Conservation (phyloP, 2,797 vertebrate genomes). For the Chloroceryle inda region DNA sequence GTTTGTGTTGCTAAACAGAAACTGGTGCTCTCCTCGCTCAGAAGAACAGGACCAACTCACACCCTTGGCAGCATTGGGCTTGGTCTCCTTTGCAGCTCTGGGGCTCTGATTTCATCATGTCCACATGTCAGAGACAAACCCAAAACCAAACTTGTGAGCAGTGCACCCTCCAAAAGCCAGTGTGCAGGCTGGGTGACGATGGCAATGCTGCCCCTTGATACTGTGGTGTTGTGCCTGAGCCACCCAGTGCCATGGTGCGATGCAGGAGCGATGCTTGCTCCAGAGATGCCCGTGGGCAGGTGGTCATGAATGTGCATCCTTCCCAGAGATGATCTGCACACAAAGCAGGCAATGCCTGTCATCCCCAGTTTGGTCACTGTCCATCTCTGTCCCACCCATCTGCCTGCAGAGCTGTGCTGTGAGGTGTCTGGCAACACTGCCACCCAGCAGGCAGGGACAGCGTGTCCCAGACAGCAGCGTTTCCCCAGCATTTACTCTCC, state of each 20-base stretch:
- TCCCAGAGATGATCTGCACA: neutral
- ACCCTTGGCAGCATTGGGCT: accelerated
- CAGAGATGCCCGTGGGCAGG: accelerated
- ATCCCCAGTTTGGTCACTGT: neutral
- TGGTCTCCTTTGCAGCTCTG: neutral
- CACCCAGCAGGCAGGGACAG: neutral
- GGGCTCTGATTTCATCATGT: accelerated
- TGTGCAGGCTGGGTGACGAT: neutral
- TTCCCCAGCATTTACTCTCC: neutral
- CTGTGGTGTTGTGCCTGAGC: accelerated
- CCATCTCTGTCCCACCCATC: accelerated
- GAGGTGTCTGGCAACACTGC: neutral
- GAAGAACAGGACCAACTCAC: neutral
- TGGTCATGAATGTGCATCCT: neutral
- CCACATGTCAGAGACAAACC: neutral
- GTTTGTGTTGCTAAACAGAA: neutral
- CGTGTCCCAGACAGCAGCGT: accelerated
- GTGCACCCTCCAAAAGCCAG: neutral
- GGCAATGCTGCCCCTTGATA: accelerated
- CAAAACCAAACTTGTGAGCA: neutral
- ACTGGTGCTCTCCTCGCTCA: neutral
- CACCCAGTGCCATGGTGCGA: accelerated
- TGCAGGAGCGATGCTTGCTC: neutral
- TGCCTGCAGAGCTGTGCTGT: accelerated
- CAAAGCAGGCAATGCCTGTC: neutral